Evolutionary conservation across 2,888 invertebrate species (phyloP), one percentile per base, ranked within the genome.

Genomic region (Rhamphomyia laevipes): DNA sequence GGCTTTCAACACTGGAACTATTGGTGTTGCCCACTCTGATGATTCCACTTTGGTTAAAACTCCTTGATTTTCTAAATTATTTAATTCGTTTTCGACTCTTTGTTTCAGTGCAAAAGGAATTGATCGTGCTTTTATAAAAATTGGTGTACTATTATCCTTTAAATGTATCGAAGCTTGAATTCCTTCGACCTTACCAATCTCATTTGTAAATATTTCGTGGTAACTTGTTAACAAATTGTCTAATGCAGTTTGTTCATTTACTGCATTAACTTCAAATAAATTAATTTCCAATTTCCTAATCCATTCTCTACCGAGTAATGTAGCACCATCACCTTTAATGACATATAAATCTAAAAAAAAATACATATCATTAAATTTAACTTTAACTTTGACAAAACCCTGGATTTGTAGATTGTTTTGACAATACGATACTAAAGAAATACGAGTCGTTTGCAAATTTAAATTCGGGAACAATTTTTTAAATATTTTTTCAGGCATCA

Each of bases 1-100:
- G 13, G 55, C 51, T 43, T 64, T 65, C 17, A 59, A 50, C 9
- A 63, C 58, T n/a, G 62, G 57, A 6, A 65, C 63, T 6, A 63
- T 58, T 5, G 64, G 63, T 11, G 64, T 62, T n/a, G 59, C 62
- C 61, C 63, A 64, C 10, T 54, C 21, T 53, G 65, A 56, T 60
- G 62, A 48, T 49, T 47, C 54, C n/a, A 53, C 44, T 13, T 46
- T 48, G 31, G 51, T 53, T 47, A 52, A 53, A 43, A 54, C 51
- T 23, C 50, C 52, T 10, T 47, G 43, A 15, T 44, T 37, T 13
- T 48, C 51, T 7, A 56, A 38, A 46, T 51, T 54, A 46, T 53
- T 56, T 17, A 53, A 58, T 57, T 45, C 56, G 48, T 43, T 50
- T 40, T 53, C 55, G 23, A 51, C 51, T 46, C 46, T 51, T 35